Conservation (phyloP, 2,888 invertebrate genomes). For the Xestobium rufovillosum region DNA sequence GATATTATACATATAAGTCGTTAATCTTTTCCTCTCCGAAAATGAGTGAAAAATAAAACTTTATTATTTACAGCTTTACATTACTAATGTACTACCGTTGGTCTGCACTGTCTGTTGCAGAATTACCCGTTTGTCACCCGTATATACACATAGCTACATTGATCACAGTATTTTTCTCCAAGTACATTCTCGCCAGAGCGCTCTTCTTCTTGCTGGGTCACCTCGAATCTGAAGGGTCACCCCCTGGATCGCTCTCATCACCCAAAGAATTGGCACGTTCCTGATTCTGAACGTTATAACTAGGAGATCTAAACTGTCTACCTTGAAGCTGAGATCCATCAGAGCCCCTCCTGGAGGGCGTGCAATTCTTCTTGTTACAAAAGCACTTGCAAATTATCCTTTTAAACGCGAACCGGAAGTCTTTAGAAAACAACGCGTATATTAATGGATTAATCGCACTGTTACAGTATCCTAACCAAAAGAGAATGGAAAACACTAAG, state of each 20-base stretch:
- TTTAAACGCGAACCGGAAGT: slow-evolving; percentile 92
- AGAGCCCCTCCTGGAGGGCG: slow-evolving; percentile 48
- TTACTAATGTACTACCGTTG: no score
- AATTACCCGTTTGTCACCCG: slow-evolving; percentile 34
- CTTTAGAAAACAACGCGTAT: slow-evolving; percentile 90
- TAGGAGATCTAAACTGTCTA: slow-evolving; percentile 48
- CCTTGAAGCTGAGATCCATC: slow-evolving; percentile 50
- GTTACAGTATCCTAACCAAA: slow-evolving; percentile 97
- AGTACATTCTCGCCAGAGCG: slow-evolving; percentile 18
- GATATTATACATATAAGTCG: slow-evolving; percentile 29
- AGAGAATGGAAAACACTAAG: slow-evolving; percentile 80
- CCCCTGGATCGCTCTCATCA: slow-evolving; percentile 50
- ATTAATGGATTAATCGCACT: slow-evolving; percentile 94
- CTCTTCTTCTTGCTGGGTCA: slow-evolving; percentile 44
- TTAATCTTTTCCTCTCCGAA: slow-evolving; percentile 37
- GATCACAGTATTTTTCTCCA: slow-evolving; percentile 36
- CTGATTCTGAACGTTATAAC: slow-evolving; percentile 50
- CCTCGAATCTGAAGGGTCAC: slow-evolving; percentile 48
- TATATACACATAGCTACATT: slow-evolving; percentile 39
- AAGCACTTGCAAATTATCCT: slow-evolving; percentile 82
- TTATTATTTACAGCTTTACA: no score
- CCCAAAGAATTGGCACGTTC: slow-evolving; percentile 49
- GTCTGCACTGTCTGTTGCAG: slow-evolving; percentile 17
- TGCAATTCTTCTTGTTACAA: slow-evolving; percentile 48
- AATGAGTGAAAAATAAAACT: slow-evolving; percentile 23